Conservation (phyloP, 2,797 vertebrate genomes). For the Liasis olivaceus region DNA sequence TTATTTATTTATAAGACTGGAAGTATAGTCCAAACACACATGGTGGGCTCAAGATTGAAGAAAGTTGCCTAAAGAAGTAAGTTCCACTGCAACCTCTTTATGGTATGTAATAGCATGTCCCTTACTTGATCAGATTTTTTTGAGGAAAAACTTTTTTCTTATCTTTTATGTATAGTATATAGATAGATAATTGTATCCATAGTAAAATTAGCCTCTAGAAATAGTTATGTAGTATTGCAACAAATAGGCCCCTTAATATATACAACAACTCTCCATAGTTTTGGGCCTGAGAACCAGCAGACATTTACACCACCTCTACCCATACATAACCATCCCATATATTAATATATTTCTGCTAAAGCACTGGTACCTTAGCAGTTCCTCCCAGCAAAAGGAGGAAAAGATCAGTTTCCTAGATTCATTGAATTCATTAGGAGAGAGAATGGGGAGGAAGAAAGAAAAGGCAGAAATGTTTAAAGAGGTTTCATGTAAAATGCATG, state of each 20-base stretch:
- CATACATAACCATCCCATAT: background rate
- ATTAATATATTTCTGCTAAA: background rate
- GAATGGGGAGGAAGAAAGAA: constrained; percentile 10
- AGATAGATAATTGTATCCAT: background rate
- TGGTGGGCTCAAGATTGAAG: background rate
- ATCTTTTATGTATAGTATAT: background rate
- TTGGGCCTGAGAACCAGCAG: background rate
- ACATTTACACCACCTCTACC: background rate
- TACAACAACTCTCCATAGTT: background rate
- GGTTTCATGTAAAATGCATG: background rate
- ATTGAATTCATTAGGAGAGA: background rate
- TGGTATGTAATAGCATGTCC: background rate
- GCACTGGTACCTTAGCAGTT: background rate
- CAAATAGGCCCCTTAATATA: background rate
- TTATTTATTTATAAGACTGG: too few species aligned
- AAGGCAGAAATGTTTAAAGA: background rate
- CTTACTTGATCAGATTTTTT: background rate
- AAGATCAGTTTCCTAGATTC: background rate
- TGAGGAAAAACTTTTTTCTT: background rate
- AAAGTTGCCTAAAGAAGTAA: background rate
- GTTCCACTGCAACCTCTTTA: background rate
- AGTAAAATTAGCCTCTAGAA: background rate
- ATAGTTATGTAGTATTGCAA: background rate
- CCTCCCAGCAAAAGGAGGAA: accelerated
- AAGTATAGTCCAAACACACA: background rate